phyloP scores from a whole-genome alignment of 2,797 vertebrate genomes.

The Pangasius krempfi region DNA sequence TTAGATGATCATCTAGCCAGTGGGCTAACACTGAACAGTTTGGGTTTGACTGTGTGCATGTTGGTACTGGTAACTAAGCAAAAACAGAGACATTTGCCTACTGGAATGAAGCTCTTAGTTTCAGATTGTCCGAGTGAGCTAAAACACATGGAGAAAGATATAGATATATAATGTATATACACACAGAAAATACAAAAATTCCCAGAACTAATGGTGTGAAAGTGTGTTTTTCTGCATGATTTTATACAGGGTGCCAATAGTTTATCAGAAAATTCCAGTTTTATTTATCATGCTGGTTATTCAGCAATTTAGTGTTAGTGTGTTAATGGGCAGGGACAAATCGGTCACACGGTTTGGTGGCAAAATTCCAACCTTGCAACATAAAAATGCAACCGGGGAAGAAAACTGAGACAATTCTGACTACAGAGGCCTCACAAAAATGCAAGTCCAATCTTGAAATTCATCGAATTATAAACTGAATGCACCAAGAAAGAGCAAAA shows the following conservation, averaged over 20 bases:
- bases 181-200: constrained; percentile 62
- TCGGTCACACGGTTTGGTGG: neutral
- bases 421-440: neutral
- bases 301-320: constrained; percentile 13
- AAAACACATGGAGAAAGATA: constrained; percentile 53
- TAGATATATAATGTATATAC: constrained; percentile 58
- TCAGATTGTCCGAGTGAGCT: constrained; percentile 23
- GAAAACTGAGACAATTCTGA: constrained; percentile 1
- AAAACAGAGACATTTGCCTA: constrained; percentile 5
- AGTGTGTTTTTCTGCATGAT: neutral
- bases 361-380: neutral
- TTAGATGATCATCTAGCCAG: constrained; percentile 9
- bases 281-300: neutral
- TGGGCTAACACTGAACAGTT: neutral
- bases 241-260: neutral
- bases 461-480: neutral
- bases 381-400: constrained; percentile 13
- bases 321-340: neutral
- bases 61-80: constrained; percentile 27
- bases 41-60: constrained; percentile 3
- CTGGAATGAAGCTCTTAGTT: constrained; percentile 41
- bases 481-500: constrained; percentile 6
- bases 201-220: constrained; percentile 53
- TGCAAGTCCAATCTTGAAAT: constrained; percentile 4
- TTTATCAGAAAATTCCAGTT: constrained; percentile 8